These are phyloP conservation scores for Calliopum simillimum DNA, from an alignment of 2,888 invertebrate genomes.

Conservation along the genomic window DNA sequence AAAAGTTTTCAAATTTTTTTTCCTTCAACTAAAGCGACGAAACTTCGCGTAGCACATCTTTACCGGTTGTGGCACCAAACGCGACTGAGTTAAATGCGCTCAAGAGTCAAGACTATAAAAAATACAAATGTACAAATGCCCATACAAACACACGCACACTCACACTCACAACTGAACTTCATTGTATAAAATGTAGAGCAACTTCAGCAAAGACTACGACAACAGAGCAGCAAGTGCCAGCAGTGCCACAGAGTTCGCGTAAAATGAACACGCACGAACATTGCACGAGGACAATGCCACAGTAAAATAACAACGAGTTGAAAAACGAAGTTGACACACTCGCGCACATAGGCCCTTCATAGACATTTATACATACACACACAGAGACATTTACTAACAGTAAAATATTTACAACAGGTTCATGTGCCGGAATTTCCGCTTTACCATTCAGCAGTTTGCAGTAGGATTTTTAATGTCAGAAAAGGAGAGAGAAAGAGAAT, in stretches of 20 bases:
- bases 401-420: too few relatives aligned
- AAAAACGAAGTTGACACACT: too few relatives aligned
- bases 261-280: slow-evolving; percentile 19
- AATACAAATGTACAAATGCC: slow-evolving; percentile 11
- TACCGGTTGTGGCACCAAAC: slow-evolving; percentile 66
- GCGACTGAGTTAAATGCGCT: slow-evolving; percentile 67
- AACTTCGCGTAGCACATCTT: slow-evolving; percentile 50
- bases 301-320: slow-evolving; percentile 1
- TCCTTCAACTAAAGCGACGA: too few relatives aligned
- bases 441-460: too few relatives aligned
- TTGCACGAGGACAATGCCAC: slow-evolving; percentile 8
- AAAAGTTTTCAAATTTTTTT: too few relatives aligned
- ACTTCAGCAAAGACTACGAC: slow-evolving; percentile 41
- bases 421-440: too few relatives aligned
- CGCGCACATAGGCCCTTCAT: too few relatives aligned
- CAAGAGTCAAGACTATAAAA: slow-evolving; percentile 37
- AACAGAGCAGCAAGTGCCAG: slow-evolving; percentile 45
- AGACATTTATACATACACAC: too few relatives aligned
- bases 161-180: not conserved
- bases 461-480: too few relatives aligned
- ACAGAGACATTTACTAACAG: too few relatives aligned
- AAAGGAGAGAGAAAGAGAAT: too few relatives aligned
- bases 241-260: slow-evolving; percentile 4
- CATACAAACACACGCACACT: not conserved
- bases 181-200: slow-evolving; percentile 43